Evolutionary conservation across 2,797 vertebrate species (phyloP), one percentile per base, ranked within the genome.

Genomic region (Silurus aristotelis): DNA sequence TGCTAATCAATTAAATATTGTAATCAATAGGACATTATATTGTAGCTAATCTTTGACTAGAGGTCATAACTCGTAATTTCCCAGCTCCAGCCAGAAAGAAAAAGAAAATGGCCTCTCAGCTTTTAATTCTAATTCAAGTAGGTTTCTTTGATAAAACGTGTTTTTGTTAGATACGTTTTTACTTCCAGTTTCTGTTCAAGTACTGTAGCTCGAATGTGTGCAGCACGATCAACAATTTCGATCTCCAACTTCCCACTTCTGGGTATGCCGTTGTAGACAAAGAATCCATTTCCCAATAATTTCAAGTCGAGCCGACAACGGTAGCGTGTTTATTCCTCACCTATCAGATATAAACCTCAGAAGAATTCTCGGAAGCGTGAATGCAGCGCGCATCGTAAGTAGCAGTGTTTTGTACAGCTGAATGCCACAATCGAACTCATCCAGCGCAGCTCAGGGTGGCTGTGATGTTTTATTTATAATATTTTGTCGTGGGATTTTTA

Each of bases 391-490:
- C 60, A n/a, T 64, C 1, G 46, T 64, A 48, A 48, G 22, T 6
- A 25, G 61, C 60, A 25, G 61, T 19, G 22, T 64, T 66, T 52
- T 20, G 78, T 55, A 67, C 61, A 52, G 79, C 27, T 0, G 63
- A 31, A 80, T 31, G 63, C 46, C n/a, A 8, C 79, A 31, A 4
- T 67, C 79, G 17, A 52, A 52, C 63, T 67, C 14, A 15, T 25
- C 61, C 61, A 25, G 43, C 61, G 25, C 61, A 14, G 79, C 43
- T 52, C 43, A 73, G 67, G 43, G 60, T 64, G 19, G n/a, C 82
- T 66, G 2, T 75, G 31, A 70, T 84, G 52, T 84, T 84, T 84
- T 80, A 80, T 72, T 83, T 71, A 83, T 75, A 19, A 20, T 75
- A 60, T 80, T 61, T 52, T 43, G 75, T 71, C 8, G 20, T 46